Conservation (phyloP, 2,797 vertebrate species). For the Macropus fuliginosus region DNA sequence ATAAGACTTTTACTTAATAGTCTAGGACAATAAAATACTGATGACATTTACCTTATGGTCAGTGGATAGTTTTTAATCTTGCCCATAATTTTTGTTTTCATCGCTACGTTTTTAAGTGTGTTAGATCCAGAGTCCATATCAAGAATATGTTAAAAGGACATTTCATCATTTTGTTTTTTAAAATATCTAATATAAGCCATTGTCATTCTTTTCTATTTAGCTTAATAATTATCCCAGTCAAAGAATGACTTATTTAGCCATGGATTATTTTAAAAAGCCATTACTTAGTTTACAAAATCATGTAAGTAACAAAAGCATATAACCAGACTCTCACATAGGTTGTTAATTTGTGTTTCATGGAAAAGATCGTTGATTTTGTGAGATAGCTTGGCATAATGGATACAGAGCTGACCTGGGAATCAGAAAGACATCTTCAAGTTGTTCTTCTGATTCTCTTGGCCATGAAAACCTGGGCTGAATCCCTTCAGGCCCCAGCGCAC, state of each 20-base stretch:
- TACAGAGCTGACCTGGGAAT: neutral
- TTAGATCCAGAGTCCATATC: constrained; percentile 12
- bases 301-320: neutral
- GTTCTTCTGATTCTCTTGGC: neutral
- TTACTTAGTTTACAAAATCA: constrained; percentile 9
- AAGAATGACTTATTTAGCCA: constrained; percentile 42
- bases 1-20: neutral
- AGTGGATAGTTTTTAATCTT: neutral
- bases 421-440: neutral
- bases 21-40: neutral
- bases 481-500: neutral
- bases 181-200: constrained; percentile 36
- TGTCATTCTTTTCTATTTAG: constrained; percentile 57
- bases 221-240: neutral
- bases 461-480: neutral
- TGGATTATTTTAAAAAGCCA: constrained; percentile 18
- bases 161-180: constrained; percentile 23
- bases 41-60: neutral
- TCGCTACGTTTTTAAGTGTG: constrained; percentile 26
- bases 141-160: neutral
- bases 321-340: neutral
- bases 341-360: neutral
- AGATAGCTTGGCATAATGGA: neutral
- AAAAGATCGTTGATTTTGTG: neutral
- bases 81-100: constrained; percentile 33